A percentile compares a stretch with the other conserved stretches of the same genome.
phyloP scores from a whole-genome alignment of 2,888 invertebrate genomes.

The Pomacea canaliculata region DNA sequence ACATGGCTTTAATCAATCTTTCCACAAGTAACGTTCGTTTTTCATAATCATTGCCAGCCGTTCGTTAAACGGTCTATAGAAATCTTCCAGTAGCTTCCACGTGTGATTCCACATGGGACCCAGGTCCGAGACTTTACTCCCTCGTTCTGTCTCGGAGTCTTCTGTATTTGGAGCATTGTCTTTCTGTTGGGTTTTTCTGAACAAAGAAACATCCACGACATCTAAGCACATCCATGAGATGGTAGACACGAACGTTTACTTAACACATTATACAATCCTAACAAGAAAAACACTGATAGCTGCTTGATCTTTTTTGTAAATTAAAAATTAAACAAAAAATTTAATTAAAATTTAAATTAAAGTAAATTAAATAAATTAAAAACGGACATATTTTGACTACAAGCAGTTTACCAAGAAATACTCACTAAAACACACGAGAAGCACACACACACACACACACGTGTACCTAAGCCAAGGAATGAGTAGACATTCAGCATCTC shows the following conservation, averaged over 20 bases:
- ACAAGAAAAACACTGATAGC: too few species aligned
- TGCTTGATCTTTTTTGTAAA: too few species aligned
- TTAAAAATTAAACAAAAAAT: too few species aligned
- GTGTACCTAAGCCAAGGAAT: not conserved
- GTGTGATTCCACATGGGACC: not conserved
- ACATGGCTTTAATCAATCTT: not conserved
- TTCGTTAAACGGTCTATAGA: not conserved
- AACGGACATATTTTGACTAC: too few species aligned
- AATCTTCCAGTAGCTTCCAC: not conserved
- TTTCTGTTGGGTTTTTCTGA: not conserved
- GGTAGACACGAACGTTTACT: not conserved
- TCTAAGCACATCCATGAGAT: too few species aligned
- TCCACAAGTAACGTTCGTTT: not conserved
- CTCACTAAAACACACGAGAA: not conserved
- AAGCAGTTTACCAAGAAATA: too few species aligned
- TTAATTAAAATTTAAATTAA: too few species aligned
- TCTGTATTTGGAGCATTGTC: not conserved
- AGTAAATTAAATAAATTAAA: too few species aligned
- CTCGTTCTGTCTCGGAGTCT: not conserved
- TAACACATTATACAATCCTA: not conserved
- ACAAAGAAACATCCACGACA: not conserved
- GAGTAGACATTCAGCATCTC: not conserved
- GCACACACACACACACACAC: constrained; percentile 1
- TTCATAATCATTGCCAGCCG: not conserved
- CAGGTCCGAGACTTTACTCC: not conserved